These are phyloP conservation scores for Agriotes lineatus DNA, from an alignment of 2,888 invertebrate species.

Conservation along the genomic window DNA sequence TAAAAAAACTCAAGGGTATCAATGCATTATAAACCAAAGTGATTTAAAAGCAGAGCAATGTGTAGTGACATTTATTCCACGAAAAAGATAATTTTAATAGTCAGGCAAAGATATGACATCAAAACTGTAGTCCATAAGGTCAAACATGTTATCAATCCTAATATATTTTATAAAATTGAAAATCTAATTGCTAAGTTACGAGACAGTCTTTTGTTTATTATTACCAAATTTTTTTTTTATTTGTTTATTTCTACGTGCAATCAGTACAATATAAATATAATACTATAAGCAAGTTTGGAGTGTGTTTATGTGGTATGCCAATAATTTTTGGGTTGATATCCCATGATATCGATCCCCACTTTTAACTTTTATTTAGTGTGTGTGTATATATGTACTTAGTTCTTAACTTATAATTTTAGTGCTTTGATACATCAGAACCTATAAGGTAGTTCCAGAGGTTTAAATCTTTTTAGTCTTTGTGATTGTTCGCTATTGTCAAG, in stretches of 20 bases:
- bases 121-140: too few species aligned
- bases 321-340: constrained; percentile 9
- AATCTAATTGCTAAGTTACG: too few species aligned
- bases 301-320: constrained; percentile 4
- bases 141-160: too few species aligned
- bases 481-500: constrained; percentile 13
- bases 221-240: too few species aligned
- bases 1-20: too few species aligned
- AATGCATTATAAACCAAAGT: too few species aligned
- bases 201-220: too few species aligned
- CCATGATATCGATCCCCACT: constrained; percentile 14
- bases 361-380: constrained; percentile 12
- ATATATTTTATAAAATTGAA: too few species aligned
- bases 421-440: background rate
- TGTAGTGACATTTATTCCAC: too few species aligned
- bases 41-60: too few species aligned
- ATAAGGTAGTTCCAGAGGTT: constrained; percentile 4
- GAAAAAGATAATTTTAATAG: too few species aligned
- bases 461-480: constrained; percentile 16
- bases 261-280: constrained; percentile 6
- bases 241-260: constrained; percentile 1
- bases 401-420: constrained; percentile 6
- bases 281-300: constrained; percentile 16
- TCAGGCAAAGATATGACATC: too few species aligned
- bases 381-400: constrained; percentile 3